Evolutionary conservation across 2,113 vertebrate genomes (phyloP), one percentile per base, ranked within the genome.

Genomic region (Perccottus glenii): DNA sequence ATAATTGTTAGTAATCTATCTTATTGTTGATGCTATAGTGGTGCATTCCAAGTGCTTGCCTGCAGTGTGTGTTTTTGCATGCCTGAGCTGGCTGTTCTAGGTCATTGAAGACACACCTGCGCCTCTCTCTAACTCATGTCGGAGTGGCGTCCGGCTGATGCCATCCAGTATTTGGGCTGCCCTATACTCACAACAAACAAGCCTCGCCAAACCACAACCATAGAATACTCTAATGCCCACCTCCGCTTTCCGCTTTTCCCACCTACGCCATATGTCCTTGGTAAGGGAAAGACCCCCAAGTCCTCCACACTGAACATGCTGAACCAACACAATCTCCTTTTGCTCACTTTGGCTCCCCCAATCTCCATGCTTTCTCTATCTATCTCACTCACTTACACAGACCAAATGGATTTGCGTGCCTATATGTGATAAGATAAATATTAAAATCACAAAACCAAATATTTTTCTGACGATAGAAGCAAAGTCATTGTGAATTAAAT

Each of bases 61-160:
- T 81, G 69, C 75, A 68, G 77, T 85, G 62, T 80, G 66, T 70
- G 65, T 82, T 77, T 73, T 51, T 69, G 75, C 60, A 57, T 75
- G 68, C 64, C 78, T 83, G 49, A 81, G 73, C 42, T 65, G 48
- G 46, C 73, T 84, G 63, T 87, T 90, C 80, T 80, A 86, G 88
- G 89, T 91, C 88, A 90, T 60, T 74, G 70, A 76, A 75, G 75
- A 87, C 76, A 87, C 89, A 92, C 88, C 89, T 92, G 90, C 81
- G 83, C 45, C 73, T 67, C 44, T 45, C 49, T 82, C 58, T 78
- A 73, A 78, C 75, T 78, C 69, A 72, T 72, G 59, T 60, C 38
- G 14, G 40, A 50, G 48, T 14, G n/a, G n/a, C 48, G 9, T 15
- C 48, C 48, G 48, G 48, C 48, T 50, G 48, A 50, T 68, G 68